A percentile compares a stretch with the other conserved stretches of the same genome.
These are phyloP conservation scores for Dryococelus australis DNA, from an alignment of 2,888 invertebrate species.

Conservation along the genomic window DNA sequence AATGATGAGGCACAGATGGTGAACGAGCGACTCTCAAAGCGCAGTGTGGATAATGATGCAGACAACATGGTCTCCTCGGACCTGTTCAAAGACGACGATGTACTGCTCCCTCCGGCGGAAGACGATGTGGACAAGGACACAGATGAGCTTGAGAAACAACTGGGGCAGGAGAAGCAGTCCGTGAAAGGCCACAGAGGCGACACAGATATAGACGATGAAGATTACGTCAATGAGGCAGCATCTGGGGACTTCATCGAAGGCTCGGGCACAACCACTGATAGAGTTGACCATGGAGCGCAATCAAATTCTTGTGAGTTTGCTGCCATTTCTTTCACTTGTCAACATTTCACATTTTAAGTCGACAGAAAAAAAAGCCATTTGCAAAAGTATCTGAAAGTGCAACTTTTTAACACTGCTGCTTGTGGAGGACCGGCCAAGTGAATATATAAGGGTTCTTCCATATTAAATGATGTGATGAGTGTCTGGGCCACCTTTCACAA, in stretches of 20 bases:
- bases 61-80: conserved; percentile 29
- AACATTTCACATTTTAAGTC: no score
- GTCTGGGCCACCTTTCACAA: no score
- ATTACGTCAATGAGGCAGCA: conserved; percentile 37
- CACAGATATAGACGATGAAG: conserved; percentile 39
- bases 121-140: background rate
- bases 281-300: background rate
- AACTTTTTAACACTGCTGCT: no score
- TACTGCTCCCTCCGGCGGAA: background rate
- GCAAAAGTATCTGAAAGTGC: no score
- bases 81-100: conserved; percentile 20
- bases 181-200: conserved; percentile 16
- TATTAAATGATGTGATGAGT: no score
- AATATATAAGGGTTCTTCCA: no score
- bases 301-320: conserved; percentile 30
- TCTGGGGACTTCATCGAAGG: conserved; percentile 19
- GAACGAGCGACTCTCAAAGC: background rate
- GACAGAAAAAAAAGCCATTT: no score
- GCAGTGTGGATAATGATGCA: conserved; percentile 22
- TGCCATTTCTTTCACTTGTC: no score
- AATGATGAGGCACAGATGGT: background rate
- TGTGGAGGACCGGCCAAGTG: no score
- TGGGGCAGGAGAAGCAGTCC: background rate
- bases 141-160: conserved; percentile 27
- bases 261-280: conserved; percentile 12